A percentile compares a stretch with the other conserved stretches of the same genome.
These are phyloP conservation scores for Dromas ardeola DNA, from an alignment of 2,113 vertebrate genomes.

Conservation along the genomic window DNA sequence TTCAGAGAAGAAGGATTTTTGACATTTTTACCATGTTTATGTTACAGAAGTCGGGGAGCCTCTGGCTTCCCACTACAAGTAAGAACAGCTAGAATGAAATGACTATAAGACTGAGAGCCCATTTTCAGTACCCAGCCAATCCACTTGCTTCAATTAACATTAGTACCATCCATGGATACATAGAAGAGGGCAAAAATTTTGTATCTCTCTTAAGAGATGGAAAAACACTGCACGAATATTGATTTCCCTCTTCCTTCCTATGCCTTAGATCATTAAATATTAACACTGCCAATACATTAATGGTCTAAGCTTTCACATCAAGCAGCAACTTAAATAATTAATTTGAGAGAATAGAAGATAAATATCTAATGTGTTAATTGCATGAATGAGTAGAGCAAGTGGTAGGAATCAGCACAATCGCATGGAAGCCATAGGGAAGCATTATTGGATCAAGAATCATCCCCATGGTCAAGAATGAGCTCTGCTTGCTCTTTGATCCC, in stretches of 20 bases:
- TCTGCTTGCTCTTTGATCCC: background rate
- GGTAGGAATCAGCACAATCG: background rate
- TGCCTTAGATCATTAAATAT: conserved; percentile 34
- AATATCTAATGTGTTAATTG: background rate
- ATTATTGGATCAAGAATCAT: background rate
- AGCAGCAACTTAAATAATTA: conserved; percentile 42
- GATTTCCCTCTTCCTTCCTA: background rate
- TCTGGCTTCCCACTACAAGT: background rate
- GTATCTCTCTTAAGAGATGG: background rate
- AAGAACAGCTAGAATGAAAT: background rate
- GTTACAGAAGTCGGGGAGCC: background rate
- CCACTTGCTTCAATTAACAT: background rate
- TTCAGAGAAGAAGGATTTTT: background rate
- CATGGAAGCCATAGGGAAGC: background rate
- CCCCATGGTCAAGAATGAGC: background rate
- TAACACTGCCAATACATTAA: conserved; percentile 32
- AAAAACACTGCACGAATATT: conserved; percentile 26
- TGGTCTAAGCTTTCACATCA: background rate
- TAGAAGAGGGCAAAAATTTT: background rate
- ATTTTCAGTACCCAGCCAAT: background rate
- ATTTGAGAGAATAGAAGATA: background rate
- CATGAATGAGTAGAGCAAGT: background rate
- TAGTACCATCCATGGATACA: background rate
- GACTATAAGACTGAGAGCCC: background rate
- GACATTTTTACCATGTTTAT: background rate